Evolutionary conservation across 2,797 vertebrate species (phyloP).

Genomic region (Micropoecilia bifurca): DNA sequence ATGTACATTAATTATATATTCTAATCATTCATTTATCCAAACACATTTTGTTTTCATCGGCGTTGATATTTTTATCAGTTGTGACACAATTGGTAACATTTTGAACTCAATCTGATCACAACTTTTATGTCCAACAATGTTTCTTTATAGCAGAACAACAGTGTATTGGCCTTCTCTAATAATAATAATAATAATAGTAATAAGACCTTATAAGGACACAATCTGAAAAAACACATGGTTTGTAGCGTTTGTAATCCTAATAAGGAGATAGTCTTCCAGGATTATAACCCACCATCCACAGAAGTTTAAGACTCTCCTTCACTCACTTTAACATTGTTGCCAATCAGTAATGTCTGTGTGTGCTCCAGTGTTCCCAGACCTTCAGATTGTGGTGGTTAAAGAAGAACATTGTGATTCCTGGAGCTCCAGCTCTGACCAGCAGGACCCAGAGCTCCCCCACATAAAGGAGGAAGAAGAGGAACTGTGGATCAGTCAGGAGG

Average conservation of each 20-base stretch:
- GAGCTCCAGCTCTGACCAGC: neutral
- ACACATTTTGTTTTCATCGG: neutral
- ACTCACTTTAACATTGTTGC: neutral
- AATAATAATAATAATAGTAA: neutral
- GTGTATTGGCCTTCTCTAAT: neutral
- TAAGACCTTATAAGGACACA: neutral
- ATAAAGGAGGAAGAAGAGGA: constrained; percentile 5
- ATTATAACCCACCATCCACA: neutral
- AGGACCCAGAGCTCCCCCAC: neutral
- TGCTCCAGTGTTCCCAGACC: neutral
- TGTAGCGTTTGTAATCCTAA: no score
- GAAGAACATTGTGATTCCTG: neutral
- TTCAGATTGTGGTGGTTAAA: constrained; percentile 8
- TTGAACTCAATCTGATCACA: neutral
- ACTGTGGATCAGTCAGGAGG: neutral
- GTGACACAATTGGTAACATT: neutral
- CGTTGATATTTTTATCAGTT: neutral
- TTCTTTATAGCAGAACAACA: neutral
- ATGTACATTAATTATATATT: neutral
- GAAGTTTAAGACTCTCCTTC: neutral
- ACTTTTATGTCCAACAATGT: neutral
- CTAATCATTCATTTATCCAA: neutral
- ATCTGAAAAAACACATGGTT: no score
- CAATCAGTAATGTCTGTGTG: neutral
- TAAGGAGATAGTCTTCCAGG: neutral